Base-by-base conservation (phyloP, 2,113 vertebrate genomes). In the Nasalis larvatus region DNA sequence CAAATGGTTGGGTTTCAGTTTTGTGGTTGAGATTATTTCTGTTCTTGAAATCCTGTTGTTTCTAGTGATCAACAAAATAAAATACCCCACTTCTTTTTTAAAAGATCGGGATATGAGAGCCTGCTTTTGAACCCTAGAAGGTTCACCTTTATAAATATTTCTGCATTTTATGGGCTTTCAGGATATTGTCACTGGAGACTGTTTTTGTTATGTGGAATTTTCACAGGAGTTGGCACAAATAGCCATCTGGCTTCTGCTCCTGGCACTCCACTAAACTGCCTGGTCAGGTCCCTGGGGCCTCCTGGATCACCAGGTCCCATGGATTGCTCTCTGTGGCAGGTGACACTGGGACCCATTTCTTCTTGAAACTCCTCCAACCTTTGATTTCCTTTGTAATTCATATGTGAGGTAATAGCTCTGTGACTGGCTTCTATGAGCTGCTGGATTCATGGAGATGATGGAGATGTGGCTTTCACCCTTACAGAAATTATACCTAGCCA, bases 121-220 rank as follows among this genome's bases (percentile, higher is more conserved):
- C 91, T 94, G 60, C 45, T 94, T 96, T 69, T 56, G 94, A 95
- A 95, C 81, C 74, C 37, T 32, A 56, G 94, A 94, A 92, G 56
- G 66, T 71, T 90, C n/a, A 92, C 96, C 80, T 97, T 97, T 85
- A 95, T 97, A 95, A 95, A 91, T 94, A 97, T 92, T 97, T 97
- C 63, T 94, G 89, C 27, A 45, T 32, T 97, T 97, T 95, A 92
- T 52, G 45, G 76, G 84, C 80, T 95, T 97, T 96, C 95, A 90
- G 81, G 76, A 71, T 95, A 94, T 77, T 90, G 68, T 94, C 95
- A 93, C 86, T 30, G 12, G 95, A 96, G 92, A 97, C 81, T 54
- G 69, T 82, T 97, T 97, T 71, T 77, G 63, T 66, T 95, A 10
- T 45, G 21, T 88, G 96, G 96, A 96, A 95, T 98, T 97, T 98